Conservation (phyloP, 2,888 invertebrate species). For the Drosophila basisetae region DNA sequence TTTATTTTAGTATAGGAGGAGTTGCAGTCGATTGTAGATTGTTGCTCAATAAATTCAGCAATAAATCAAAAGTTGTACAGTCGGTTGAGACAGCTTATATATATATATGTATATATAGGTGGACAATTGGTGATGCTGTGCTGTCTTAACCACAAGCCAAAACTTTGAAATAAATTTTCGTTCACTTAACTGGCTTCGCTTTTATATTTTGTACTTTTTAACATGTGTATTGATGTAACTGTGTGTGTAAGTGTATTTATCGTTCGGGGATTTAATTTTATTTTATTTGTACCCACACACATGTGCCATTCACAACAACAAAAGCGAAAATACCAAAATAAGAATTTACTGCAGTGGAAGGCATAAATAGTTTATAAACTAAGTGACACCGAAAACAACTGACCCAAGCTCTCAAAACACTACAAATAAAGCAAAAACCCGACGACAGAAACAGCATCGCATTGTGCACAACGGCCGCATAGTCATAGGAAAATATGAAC, state of each 20-base stretch:
- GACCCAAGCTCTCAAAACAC: constrained; percentile 75
- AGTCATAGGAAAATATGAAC: constrained; percentile 41
- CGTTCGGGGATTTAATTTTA: constrained; percentile 58
- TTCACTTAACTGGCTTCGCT: constrained; percentile 33
- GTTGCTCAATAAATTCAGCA: constrained; percentile 35
- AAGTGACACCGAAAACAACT: constrained; percentile 76
- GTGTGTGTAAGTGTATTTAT: constrained; percentile 40
- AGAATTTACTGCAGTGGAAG: constrained; percentile 76
- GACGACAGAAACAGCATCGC: constrained; percentile 54
- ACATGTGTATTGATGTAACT: constrained; percentile 13
- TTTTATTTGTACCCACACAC: constrained; percentile 61
- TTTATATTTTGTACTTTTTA: constrained; percentile 10
- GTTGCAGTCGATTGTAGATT: constrained; percentile 42
- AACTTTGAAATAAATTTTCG: constrained; percentile 59
- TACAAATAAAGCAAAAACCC: constrained; percentile 56
- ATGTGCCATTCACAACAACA: constrained; percentile 35
- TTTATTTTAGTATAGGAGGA: constrained; percentile 43
- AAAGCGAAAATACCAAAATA: constrained; percentile 68
- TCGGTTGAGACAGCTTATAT: constrained; percentile 25
- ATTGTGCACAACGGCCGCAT: constrained; percentile 57
- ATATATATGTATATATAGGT: constrained; percentile 3
- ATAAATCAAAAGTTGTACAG: constrained; percentile 68
- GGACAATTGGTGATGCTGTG: constrained; percentile 17
- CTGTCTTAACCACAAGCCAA: constrained; percentile 26
- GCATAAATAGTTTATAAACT: constrained; percentile 78